Conservation (phyloP, 2,888 invertebrate genomes). For the Gisinianus flammeolus region DNA sequence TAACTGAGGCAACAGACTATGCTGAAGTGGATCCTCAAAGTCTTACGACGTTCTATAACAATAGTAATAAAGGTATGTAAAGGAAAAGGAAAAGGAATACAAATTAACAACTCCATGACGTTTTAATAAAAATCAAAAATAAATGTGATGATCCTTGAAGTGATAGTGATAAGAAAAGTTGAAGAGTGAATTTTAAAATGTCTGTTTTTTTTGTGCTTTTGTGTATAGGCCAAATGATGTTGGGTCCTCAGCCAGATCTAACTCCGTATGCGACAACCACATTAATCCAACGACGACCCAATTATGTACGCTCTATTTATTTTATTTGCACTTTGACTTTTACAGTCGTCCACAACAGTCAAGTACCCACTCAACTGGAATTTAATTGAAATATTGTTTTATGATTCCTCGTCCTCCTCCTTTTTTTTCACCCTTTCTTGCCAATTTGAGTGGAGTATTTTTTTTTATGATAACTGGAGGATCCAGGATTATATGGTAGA, state of each 20-base stretch:
- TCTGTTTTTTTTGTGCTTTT: too few species aligned
- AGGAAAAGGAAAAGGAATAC: neutral
- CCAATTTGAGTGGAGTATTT: too few species aligned
- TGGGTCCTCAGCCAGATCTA: constrained; percentile 70
- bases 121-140: neutral
- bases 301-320: constrained; percentile 55
- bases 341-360: too few species aligned
- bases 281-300: constrained; percentile 63
- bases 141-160: neutral
- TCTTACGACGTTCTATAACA: constrained; percentile 74
- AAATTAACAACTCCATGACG: neutral
- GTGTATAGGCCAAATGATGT: constrained; percentile 40
- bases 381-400: constrained; percentile 17
- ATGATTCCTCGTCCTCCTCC: neutral
- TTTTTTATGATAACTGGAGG: too few species aligned
- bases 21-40: constrained; percentile 70
- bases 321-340: neutral
- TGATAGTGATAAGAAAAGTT: neutral
- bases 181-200: too few species aligned
- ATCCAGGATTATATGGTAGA: too few species aligned
- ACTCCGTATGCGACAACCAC: constrained; percentile 80
- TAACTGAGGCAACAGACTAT: constrained; percentile 67
- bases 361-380: neutral
- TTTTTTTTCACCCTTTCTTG: neutral
- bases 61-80: constrained; percentile 55